Evolutionary conservation across 2,888 invertebrate genomes (phyloP), one percentile per base, ranked within the genome.

Genomic region (Spilarctia lutea): DNA sequence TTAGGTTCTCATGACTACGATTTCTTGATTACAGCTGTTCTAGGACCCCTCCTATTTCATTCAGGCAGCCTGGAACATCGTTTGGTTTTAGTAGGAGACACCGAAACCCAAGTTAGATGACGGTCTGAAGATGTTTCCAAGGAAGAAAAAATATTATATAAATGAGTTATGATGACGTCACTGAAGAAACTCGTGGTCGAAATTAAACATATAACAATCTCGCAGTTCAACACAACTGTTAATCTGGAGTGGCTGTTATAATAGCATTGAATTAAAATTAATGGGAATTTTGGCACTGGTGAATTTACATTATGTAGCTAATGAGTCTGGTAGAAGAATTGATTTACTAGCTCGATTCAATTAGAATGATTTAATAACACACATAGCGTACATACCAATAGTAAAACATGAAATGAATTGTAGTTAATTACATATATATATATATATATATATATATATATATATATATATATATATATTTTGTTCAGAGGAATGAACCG

Each of bases 191-290:
- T 82, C 84, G 75, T 27, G 33, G 33, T 56, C 67, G 30, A 74
- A 81, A 79, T 72, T 68, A 71, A 74, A 75, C 69, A 72, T 75
- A 67, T 73, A 75, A 78, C 75, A 84, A 75, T 72, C 67, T 72
- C 74, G 79, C 80, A 80, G 76, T 74, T 77, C 56, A 72, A 68
- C 68, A 70, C 68, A 75, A 80, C 74, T 77, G 77, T 76, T 77
- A 80, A 83, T 74, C 66, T 73, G 80, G 74, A 77, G 45, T 75
- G 18, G 48, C 65, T 71, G 56, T 69, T 69, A 56, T 56, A 69
- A 35, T 27, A 33, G 69, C 68, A 71, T 65, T 71, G 48, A 35
- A 71, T 65, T 71, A 65, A 35, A 71, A 71, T 48, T 71, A 48
- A 48, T 71, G 65, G n/a, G 45, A 48, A 71, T 45, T 65, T 65